Base-by-base conservation (phyloP, 2,113 vertebrate species). In the Poeciliopsis prolifica region DNA sequence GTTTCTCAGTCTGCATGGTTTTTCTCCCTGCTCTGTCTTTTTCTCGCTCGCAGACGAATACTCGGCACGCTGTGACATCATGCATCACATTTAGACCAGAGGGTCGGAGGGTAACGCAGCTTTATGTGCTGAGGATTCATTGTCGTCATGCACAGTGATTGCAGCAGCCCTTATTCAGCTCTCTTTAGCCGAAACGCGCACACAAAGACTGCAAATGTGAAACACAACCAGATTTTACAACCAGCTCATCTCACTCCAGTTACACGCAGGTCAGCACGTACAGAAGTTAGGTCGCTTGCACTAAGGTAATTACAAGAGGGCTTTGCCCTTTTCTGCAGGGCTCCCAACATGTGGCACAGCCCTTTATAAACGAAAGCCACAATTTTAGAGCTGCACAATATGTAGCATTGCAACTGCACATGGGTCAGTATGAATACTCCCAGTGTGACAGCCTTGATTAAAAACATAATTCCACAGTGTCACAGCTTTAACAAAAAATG, bases 51-150 rank as follows among this genome's bases (percentile, higher is more conserved):
- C 54, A 48, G 63, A 72, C 63, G 62, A 70, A 48, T 64, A 61
- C 48, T 35, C 74, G 62, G 69, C 5, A 1, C 48, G 13, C 66
- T 72, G 82, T 92, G 90, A 92, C 92, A 85, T 93, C 88, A 89
- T 81, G 78, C 74, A 73, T 72, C 61, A 4, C 70, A 89, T 89
- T 87, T 88, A 87, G 82, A 89, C 51, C 66, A 69, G 65, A 66
- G 82, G 87, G 84, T 90, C 86, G 86, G 68, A 84, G 90, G 83
- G 80, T 87, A 88, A 81, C 75, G 48, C 82, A 75, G 82, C 72
- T 80, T 64, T 86, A 71, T 84, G 84, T 76, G 82, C 85, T 51
- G 62, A 78, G 79, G 81, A 65, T 82, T 85, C 68, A 73, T 68
- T 86, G 76, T 84, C 60, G 64, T 80, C 83, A 83, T 72, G 73